Evolutionary conservation across 2,797 vertebrate species (phyloP), one percentile per base, ranked within the genome.

Genomic region (Xerus rutilus): DNA sequence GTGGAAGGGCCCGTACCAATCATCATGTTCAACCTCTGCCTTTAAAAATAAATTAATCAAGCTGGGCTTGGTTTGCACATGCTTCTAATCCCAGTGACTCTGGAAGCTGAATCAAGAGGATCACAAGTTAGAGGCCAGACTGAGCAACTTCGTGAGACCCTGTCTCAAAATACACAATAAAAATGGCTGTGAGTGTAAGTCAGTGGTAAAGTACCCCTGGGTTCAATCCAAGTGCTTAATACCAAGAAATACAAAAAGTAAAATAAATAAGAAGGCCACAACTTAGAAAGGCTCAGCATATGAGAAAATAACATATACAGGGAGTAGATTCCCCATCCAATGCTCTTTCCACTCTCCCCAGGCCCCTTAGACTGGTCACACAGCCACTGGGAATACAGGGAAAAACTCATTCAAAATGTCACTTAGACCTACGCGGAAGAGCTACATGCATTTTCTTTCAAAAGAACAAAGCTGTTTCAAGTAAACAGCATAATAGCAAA

Each of bases 381-480:
- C 21, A 43, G 35, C 25, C n/a, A 3, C 28, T 62, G n/a, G 49
- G 32, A 74, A 45, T 62, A 21, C 52, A 20, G 17, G 28, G 23
- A 30, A 35, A 12, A 7, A 1, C 18, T 76, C 69, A 28, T 25
- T 62, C 18, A 65, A 67, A 78, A 67, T 52, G 30, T 35, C 28
- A 32, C 47, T 54, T 52, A 47, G n/a, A 65, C 69, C 47, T 57
- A 13, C n/a, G 17, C 4, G 17, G 67, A 85, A 89, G 79, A 94
- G 23, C 59, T 59, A 45, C 13, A 20, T 47, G 77, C 45, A 62
- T 89, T 90, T 73, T 35, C 73, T 78, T 90, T 39, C 39, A 87
- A 59, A 86, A 70, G 64, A 79, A 74, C 28, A 83, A 93, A 93
- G 69, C 30, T 92, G 15, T 93, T 79, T 35, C 25, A 83, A 64